Base-by-base conservation (phyloP, 2,888 invertebrate genomes). In the Drosophila meridionalis region DNA sequence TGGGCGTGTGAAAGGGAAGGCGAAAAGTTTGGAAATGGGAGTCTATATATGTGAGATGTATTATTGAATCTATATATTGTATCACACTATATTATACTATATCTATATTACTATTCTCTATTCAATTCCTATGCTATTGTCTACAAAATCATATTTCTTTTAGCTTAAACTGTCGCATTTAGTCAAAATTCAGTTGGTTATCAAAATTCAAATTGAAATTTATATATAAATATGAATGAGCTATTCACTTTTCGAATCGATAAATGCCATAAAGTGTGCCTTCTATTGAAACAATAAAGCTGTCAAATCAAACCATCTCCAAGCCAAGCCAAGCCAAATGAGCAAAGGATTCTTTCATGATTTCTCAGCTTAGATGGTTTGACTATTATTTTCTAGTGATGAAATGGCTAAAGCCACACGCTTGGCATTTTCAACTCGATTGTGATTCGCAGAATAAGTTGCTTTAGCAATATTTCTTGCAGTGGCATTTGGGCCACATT, bases 401-500 rank as follows among this genome's bases (percentile, higher is more conserved):
- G 26, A 9, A 26, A 26, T 28, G 2, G 28, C 0, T 30, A 4
- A 4, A 30, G 30, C 50, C 32, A 32, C 14, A 28, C 28, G 14
- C 4, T 32, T 50, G n/a, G 50, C 30, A 50, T n/a, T 50, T 14
- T 28, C 14, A 14, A 3, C 28, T 40, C 14, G 38, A 36, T 36
- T 26, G 34, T 26, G 20, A 11, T 5, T 28, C 48, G 42, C 11
- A n/a, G 45, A 52, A 36, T 52, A 34, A 40, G 36, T 57, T 47
- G 12, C n/a, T 20, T 20, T 34, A 11, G 52, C 34, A 26, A 50
- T 42, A 52, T 28, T n/a, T 52, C 26, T 20, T 36, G n/a, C 45
- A 20, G 20, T 47, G 28, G 32, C 43, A 56, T 36, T 69, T 26
- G 14, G 12, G 45, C 8, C 45, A 55, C 42, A 74, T 55, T 64